Base-by-base conservation (phyloP, 2,797 vertebrate genomes). In the Epinephelus malabaricus region DNA sequence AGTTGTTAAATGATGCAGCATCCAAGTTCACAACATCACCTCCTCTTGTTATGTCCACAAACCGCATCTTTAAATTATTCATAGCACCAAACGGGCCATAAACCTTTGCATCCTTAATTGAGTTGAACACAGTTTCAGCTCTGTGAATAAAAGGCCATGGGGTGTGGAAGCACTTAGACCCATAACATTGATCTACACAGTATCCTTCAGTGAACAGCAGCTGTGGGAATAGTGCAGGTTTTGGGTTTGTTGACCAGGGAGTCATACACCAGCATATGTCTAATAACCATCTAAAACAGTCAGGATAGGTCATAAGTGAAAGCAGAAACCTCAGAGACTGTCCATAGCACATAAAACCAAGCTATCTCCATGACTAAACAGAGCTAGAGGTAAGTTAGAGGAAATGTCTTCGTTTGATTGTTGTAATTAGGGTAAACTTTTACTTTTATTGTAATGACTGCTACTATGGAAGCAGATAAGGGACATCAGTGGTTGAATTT, bases 61-160 rank as follows among this genome's bases (percentile, higher is more conserved):
- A 69, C 59, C 46, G 51, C 58, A 73, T 46, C 5, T 55, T 49
- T 89, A 49, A 86, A 91, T 88, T 69, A 90, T 90, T 85, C 55
- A 82, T 56, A n/a, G 15, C 6, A 38, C 8, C 15, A 25, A 58
- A 72, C 45, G 75, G 75, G 53, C 58, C 51, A 45, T 79, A 85
- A 79, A 82, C 6, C 21, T 69, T 40, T 59, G 55, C 86, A 83
- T 90, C 53, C 7, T 73, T 78, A 69, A 81, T 67, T 79, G 54
- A 73, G 53, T 6, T 14, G 46, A 73, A 0, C 54, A 30, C 66
- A 79, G 65, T 66, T 83, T 74, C 47, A 45, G 58, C 61, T 51
- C 86, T 91, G 82, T 89, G 89, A 87, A 89, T 88, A 90, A 90
- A 86, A 71, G 73, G 62, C 59, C 19, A n/a, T 8, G 34, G 13